Evolutionary conservation across 2,888 invertebrate species (phyloP).

Genomic region (Tigriopus californicus): DNA sequence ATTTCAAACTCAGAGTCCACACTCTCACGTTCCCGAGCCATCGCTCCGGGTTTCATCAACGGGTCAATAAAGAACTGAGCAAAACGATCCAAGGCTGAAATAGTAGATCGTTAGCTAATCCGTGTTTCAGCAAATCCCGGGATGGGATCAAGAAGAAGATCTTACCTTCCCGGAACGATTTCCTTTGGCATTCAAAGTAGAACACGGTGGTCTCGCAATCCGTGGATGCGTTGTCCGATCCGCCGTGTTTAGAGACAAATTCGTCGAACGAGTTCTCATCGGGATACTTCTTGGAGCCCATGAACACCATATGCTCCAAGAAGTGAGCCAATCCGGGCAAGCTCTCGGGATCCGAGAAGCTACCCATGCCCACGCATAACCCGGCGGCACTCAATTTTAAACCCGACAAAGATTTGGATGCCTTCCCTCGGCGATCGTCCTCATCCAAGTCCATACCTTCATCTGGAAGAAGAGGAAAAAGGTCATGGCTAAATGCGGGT

Average conservation of each 20-base stretch:
- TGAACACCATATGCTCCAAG: constrained; percentile 80
- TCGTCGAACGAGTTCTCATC: constrained; percentile 66
- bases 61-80: constrained; percentile 73
- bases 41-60: constrained; percentile 60
- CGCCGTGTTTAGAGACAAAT: constrained; percentile 59
- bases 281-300: constrained; percentile 77
- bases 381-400: constrained; percentile 46
- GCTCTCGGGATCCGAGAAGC: constrained; percentile 52
- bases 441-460: constrained; percentile 11
- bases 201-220: constrained; percentile 71
- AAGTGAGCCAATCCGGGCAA: constrained; percentile 63
- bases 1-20: constrained; percentile 52
- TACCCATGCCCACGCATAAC: constrained; percentile 52
- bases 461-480: too few relatives aligned
- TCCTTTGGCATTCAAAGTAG: constrained; percentile 69
- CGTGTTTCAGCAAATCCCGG: too few relatives aligned
- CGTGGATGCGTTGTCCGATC: constrained; percentile 67
- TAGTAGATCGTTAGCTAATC: too few relatives aligned
- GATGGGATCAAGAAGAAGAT: too few relatives aligned
- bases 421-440: constrained; percentile 26
- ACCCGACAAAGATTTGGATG: constrained; percentile 17
- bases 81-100: constrained; percentile 48
- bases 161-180: constrained; percentile 47
- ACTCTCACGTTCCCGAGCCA: constrained; percentile 66
- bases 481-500: too few relatives aligned